Evolutionary conservation across 2,888 invertebrate species (phyloP).

Genomic region (Unio pictorum): DNA sequence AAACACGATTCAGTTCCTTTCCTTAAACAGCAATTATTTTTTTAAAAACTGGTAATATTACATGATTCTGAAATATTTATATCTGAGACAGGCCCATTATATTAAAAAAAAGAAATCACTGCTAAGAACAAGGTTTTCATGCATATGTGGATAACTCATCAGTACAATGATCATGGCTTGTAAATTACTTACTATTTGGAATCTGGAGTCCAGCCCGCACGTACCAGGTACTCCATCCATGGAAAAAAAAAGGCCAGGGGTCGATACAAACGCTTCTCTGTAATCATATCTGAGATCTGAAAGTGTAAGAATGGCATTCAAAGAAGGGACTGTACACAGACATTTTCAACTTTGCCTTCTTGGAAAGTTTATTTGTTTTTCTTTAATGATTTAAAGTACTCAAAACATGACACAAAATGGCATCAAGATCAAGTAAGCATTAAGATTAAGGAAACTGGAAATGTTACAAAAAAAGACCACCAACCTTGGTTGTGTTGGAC

Average conservation of each 20-base stretch:
- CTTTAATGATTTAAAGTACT: too few relatives aligned
- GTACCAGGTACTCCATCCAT: constrained; percentile 94
- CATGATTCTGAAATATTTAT: too few relatives aligned
- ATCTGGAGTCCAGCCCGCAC: constrained; percentile 96
- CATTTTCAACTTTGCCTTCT: neutral
- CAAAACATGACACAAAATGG: too few relatives aligned
- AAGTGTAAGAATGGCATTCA: constrained; percentile 4
- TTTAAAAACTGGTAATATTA: too few relatives aligned
- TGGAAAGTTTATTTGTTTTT: too few relatives aligned
- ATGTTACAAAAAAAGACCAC: constrained; percentile 1
- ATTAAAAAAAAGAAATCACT: too few relatives aligned
- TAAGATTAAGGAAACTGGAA: neutral
- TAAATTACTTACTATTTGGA: constrained; percentile 83
- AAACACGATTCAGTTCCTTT: too few relatives aligned
- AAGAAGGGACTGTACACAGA: neutral
- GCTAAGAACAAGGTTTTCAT: too few relatives aligned
- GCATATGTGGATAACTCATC: too few relatives aligned
- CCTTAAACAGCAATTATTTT: too few relatives aligned
- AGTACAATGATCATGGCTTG: too few relatives aligned
- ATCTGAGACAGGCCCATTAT: too few relatives aligned
- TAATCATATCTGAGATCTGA: constrained; percentile 75
- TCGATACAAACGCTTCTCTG: constrained; percentile 50
- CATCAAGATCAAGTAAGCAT: neutral
- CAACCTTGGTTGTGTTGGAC: neutral
- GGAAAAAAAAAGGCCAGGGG: constrained; percentile 80